Evolutionary conservation across 2,888 invertebrate species (phyloP).

Genomic region (Hetaerina titia): DNA sequence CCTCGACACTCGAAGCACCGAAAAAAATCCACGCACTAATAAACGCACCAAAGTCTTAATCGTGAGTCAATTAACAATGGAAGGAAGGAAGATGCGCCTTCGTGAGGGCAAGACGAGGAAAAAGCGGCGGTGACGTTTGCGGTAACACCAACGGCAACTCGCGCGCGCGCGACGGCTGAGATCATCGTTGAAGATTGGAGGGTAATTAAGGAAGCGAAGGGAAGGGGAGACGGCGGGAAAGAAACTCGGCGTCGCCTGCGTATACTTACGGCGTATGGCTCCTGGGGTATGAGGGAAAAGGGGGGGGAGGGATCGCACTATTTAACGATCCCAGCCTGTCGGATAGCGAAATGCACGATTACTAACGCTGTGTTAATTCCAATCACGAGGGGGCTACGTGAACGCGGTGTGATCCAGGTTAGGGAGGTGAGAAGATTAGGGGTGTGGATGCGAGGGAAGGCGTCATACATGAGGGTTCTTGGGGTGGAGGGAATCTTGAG

Average conservation of each 20-base stretch:
- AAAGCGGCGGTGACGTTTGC: neutral
- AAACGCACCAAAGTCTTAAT: neutral
- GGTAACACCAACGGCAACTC: neutral
- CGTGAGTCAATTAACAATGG: neutral
- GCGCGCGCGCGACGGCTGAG: neutral
- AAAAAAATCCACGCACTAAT: neutral
- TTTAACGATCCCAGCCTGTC: neutral
- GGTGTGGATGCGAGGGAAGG: neutral
- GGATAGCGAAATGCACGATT: conserved; percentile 1
- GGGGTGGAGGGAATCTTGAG: neutral
- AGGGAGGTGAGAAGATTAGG: conserved; percentile 24
- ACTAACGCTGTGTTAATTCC: neutral
- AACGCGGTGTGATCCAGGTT: neutral
- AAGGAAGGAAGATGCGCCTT: neutral
- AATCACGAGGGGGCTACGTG: neutral
- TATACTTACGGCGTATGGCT: neutral
- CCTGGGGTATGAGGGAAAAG: neutral
- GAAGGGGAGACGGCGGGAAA: neutral
- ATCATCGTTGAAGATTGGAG: neutral
- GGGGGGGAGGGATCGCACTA: neutral
- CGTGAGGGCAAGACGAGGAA: neutral
- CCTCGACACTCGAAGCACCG: neutral
- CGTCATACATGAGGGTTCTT: neutral
- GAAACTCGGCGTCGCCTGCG: neutral
- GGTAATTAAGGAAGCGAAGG: neutral